Percentiles rank a stretch among this genome's conserved stretches.
phyloP scores from a whole-genome alignment of 35 echinoderm and acorn worm genomes.

The Anneissia japonica region DNA sequence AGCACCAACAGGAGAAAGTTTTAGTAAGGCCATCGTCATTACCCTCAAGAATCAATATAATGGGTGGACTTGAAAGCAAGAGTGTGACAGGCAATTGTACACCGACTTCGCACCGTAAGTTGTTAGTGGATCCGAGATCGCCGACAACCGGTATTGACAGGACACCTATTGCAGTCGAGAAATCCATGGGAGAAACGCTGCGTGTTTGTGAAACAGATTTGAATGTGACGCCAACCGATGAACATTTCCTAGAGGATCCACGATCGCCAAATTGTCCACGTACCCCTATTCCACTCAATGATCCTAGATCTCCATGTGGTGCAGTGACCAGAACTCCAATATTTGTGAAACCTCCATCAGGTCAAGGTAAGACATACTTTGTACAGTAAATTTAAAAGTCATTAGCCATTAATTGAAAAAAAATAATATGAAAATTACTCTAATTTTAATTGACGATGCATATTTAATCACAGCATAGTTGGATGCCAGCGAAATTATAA shows the following conservation, averaged over 20 bases:
- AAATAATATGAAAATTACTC: too few relatives aligned
- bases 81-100: constrained; percentile 1
- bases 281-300: constrained; percentile 42
- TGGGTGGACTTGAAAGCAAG: constrained; percentile 73
- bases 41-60: background rate
- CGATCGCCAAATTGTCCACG: constrained; percentile 44
- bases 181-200: background rate
- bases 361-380: background rate
- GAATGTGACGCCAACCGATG: background rate
- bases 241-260: constrained; percentile 50
- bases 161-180: constrained; percentile 65
- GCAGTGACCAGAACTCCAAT: constrained; percentile 58
- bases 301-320: constrained; percentile 76
- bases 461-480: too few relatives aligned
- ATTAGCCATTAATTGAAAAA: too few relatives aligned
- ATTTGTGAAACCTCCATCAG: background rate
- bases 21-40: background rate
- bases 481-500: too few relatives aligned
- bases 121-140: constrained; percentile 72
- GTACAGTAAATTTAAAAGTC: too few relatives aligned
- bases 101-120: constrained; percentile 42
- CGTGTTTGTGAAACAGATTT: background rate
- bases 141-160: constrained; percentile 62
- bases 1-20: background rate
- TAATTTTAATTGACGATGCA: too few relatives aligned